phyloP scores from a whole-genome alignment of 2,888 invertebrate species.

The Norana najaformis region DNA sequence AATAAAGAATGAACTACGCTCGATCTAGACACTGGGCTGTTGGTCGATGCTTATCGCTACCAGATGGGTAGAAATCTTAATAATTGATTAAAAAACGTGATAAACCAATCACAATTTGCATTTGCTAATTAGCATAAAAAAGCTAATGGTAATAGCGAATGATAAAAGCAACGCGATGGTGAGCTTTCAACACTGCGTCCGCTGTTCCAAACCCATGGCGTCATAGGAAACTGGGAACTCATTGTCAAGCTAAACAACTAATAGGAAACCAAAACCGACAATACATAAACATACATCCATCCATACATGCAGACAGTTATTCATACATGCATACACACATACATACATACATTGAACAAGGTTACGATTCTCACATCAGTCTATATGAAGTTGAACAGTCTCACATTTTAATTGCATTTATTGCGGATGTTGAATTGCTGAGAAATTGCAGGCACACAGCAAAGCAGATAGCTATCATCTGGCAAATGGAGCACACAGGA shows the following conservation, averaged over 20 bases:
- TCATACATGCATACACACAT: background rate
- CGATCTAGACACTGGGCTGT: background rate
- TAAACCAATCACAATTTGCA: background rate
- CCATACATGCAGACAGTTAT: background rate
- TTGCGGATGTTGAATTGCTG: no score
- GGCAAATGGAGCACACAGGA: background rate
- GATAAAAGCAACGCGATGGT: background rate
- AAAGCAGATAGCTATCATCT: background rate
- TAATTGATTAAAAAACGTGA: background rate
- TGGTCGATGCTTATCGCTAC: background rate
- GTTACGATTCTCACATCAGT: no score
- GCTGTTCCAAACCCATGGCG: background rate
- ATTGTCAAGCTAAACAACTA: no score
- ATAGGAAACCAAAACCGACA: no score
- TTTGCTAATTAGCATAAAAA: background rate
- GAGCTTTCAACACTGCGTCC: background rate
- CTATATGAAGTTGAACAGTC: background rate
- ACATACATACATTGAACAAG: background rate
- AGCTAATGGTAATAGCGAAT: background rate
- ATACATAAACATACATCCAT: background rate
- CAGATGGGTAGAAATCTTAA: no score
- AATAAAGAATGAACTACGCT: background rate
- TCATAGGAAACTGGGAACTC: background rate
- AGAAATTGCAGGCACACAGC: no score
- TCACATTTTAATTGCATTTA: background rate